Base-by-base conservation (phyloP, 2,888 invertebrate species). In the Chaetogeoica ovagalla region DNA sequence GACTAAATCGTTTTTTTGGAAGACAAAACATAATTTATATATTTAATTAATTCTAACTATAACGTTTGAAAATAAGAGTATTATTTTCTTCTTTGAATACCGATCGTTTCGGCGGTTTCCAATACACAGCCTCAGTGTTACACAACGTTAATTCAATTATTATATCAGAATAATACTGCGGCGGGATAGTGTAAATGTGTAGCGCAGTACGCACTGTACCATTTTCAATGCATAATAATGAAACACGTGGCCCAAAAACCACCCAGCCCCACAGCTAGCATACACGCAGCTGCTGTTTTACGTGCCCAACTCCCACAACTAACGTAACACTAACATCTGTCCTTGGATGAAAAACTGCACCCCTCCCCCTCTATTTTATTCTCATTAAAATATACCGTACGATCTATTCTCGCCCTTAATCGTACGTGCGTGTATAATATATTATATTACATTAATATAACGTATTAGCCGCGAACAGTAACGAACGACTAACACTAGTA, bases 281-380 rank as follows among this genome's bases (percentile, higher is more conserved):
- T 6, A 21, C 63, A 55, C 48, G 79, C 79, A 79, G 79, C 79
- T 79, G 79, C 65, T 71, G n/a, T 71, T 71, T 23, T n/a, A 13
- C 65, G 30, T n/a, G 30, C 30, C 43, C 71, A 65, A 43, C 71
- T 57, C 63, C 65, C 37, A 39, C 62, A 70, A 55, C 23, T 55
- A 48, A 43, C 6, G 43, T 48, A 48, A n/a, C 9, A 69, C 79
- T 2, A 79, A 79, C 79, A 79, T 71, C 79, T 79, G 79, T 79
- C 63, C 70, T 57, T 37, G 19, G 19, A 55, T 71, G 57, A 55
- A 63, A 63, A 70, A 63, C 48, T 11, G 6, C 43, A 21, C 69
- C 62, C 62, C 70, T n/a, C n/a, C n/a, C n/a, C n/a, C n/a, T n/a
- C 66, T 48, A 68, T 65, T 23, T 52, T 71, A 55, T 37, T 55